A percentile compares a stretch with the other conserved stretches of the same genome.
Conservation (phyloP, 2,113 vertebrate genomes). For the Himantopus leucocephalus region DNA sequence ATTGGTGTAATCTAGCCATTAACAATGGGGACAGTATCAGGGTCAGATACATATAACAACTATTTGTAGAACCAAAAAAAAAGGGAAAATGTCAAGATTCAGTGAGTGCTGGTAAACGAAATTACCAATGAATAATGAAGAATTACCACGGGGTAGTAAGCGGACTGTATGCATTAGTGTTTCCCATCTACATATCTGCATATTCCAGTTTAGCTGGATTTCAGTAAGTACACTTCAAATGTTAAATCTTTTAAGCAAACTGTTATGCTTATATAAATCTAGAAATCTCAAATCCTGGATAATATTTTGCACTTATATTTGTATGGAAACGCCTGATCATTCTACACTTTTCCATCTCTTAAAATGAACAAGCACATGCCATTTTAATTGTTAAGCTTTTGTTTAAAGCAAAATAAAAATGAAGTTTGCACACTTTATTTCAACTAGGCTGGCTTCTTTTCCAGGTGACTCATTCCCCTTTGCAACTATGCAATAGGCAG, state of each 20-base stretch:
- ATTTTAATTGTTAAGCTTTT: background rate
- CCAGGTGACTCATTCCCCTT: slow-evolving; percentile 2
- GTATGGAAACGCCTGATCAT: background rate
- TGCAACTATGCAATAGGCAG: background rate
- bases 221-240: background rate
- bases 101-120: background rate
- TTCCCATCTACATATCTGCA: background rate
- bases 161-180: background rate
- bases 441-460: background rate
- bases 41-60: background rate
- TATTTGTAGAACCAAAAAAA: background rate
- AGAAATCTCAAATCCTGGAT: background rate
- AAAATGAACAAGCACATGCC: background rate
- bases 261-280: background rate
- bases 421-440: background rate
- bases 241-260: background rate
- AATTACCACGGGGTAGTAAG: background rate
- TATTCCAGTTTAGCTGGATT: background rate
- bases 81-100: background rate
- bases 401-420: background rate
- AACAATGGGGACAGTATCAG: background rate
- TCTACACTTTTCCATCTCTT: background rate
- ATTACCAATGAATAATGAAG: background rate
- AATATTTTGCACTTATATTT: background rate
- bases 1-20: background rate